phyloP scores from a whole-genome alignment of 2,888 invertebrate species.

The Rhynchonema sp. region DNA sequence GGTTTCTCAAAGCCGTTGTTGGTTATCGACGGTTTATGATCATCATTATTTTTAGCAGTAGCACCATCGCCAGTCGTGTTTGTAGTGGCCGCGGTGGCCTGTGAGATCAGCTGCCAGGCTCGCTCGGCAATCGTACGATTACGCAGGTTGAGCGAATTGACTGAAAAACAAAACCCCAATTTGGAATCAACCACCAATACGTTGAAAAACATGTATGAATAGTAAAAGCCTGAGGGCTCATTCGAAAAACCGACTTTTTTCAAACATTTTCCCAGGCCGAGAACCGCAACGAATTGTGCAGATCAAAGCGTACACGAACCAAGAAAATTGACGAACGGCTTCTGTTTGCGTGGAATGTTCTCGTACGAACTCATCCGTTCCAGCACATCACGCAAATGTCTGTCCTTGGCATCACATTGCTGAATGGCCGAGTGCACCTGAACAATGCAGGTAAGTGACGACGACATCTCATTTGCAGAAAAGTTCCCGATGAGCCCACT shows the following conservation, averaged over 20 bases:
- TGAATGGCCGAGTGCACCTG: conserved; percentile 21
- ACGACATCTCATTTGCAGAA: too few relatives aligned
- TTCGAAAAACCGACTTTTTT: too few relatives aligned
- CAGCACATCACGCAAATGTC: conserved; percentile 6
- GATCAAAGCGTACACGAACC: not conserved
- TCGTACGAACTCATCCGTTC: conserved; percentile 7
- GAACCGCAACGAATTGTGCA: not conserved
- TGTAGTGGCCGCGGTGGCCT: not conserved
- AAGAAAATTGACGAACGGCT: conserved; percentile 12
- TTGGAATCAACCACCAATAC: too few relatives aligned
- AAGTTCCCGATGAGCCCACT: too few relatives aligned
- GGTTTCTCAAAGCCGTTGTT: too few relatives aligned
- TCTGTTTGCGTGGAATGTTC: conserved; percentile 12
- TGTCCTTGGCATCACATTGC: conserved; percentile 5
- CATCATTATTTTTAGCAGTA: not conserved
- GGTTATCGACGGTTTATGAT: not conserved
- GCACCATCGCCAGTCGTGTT: not conserved
- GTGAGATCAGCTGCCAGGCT: conserved; percentile 5
- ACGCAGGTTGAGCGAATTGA: conserved; percentile 5
- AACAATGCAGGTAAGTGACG: not conserved
- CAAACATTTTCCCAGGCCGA: not conserved
- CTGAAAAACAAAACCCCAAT: too few relatives aligned
- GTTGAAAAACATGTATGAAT: not conserved
- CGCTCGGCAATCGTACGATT: not conserved
- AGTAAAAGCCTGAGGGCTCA: not conserved